A percentile compares a stretch with the other conserved stretches of the same genome.
Evolutionary conservation across 2,888 invertebrate genomes (phyloP).

Genomic region (Yponomeuta plumbellus): DNA sequence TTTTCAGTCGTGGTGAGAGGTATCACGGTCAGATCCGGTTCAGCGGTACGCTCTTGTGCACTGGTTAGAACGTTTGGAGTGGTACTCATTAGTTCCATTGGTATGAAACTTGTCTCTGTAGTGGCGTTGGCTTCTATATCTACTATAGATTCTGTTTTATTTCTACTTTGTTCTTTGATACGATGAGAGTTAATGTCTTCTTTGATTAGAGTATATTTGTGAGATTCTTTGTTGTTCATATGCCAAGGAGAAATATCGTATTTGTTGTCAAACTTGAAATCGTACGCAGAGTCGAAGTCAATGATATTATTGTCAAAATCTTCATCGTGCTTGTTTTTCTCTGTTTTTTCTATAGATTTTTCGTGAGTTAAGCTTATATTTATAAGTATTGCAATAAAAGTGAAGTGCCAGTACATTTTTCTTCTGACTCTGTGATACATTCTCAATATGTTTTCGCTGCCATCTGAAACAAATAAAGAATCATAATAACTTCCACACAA

Average conservation of each 20-base stretch:
- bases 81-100: constrained; percentile 61
- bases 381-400: constrained; percentile 51
- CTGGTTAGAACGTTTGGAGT: constrained; percentile 48
- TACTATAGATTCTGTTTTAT: constrained; percentile 28
- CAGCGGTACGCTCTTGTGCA: constrained; percentile 52
- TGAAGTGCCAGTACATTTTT: constrained; percentile 47
- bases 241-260: constrained; percentile 50
- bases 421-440: constrained; percentile 57
- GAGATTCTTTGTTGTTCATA: constrained; percentile 43
- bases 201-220: constrained; percentile 51
- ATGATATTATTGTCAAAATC: constrained; percentile 58
- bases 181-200: constrained; percentile 23
- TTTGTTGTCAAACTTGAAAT: constrained; percentile 53
- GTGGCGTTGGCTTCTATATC: constrained; percentile 32
- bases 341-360: constrained; percentile 41
- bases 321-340: constrained; percentile 33
- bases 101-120: constrained; percentile 57
- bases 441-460: constrained; percentile 30
- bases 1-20: constrained; percentile 51
- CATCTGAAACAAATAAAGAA: constrained; percentile 66
- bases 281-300: constrained; percentile 61
- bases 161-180: constrained; percentile 17
- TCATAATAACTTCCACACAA: too few species aligned
- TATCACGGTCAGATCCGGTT: constrained; percentile 59
- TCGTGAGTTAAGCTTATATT: constrained; percentile 32